These are phyloP conservation scores for Chloroclysta siterata DNA, from an alignment of 2,888 invertebrate species.

Conservation along the genomic window DNA sequence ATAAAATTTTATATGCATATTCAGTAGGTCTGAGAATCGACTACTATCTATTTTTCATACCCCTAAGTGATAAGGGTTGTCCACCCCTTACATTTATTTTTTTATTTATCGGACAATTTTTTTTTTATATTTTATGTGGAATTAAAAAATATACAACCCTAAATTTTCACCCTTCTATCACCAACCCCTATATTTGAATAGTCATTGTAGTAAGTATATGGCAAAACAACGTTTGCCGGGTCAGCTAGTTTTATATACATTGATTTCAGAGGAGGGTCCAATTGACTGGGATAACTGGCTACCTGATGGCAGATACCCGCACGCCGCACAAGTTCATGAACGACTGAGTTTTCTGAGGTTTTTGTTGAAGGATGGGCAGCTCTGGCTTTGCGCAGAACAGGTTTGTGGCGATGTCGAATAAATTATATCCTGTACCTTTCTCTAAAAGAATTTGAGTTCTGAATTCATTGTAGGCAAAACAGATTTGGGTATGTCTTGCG, in stretches of 20 bases:
- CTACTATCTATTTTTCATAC: too few species aligned
- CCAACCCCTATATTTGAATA: too few species aligned
- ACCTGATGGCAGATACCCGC: constrained; percentile 96
- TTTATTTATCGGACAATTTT: too few species aligned
- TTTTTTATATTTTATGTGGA: too few species aligned
- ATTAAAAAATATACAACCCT: too few species aligned
- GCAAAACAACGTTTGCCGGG: too few species aligned
- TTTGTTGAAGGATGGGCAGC: constrained; percentile 96
- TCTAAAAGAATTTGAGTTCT: constrained; percentile 27
- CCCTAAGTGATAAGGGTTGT: too few species aligned
- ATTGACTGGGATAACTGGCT: constrained; percentile 91
- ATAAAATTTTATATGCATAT: too few species aligned
- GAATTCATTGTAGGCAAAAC: constrained; percentile 87
- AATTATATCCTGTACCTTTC: neutral
- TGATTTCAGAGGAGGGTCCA: constrained; percentile 87
- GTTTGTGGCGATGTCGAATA: constrained; percentile 49
- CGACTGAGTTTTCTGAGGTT: constrained; percentile 96
- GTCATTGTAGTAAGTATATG: too few species aligned
- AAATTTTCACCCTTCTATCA: too few species aligned
- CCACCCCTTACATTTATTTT: too few species aligned
- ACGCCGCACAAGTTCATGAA: constrained; percentile 96
- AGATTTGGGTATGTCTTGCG: constrained; percentile 98
- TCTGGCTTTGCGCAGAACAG: constrained; percentile 98
- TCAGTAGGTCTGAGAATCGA: too few species aligned
- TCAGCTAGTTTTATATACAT: neutral